These are phyloP conservation scores for Buphagus erythrorhynchus DNA, from an alignment of 2,797 vertebrate species.

Conservation along the genomic window DNA sequence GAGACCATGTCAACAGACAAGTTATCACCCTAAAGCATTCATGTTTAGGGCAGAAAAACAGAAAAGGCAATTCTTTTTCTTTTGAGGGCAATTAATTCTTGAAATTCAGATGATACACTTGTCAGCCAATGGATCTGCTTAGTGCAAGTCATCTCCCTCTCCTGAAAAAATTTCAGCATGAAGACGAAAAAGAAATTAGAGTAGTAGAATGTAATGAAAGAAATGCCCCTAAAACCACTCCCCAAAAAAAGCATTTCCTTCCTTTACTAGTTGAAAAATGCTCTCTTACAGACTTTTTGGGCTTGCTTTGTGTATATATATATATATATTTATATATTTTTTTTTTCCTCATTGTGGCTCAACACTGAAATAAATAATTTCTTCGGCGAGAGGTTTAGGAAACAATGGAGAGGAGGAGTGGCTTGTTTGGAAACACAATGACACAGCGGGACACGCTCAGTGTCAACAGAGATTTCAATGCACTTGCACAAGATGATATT, in stretches of 20 bases:
- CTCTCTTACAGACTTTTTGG: background rate
- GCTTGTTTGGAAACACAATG: conserved; percentile 62
- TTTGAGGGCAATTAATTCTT: background rate
- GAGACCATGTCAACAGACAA: background rate
- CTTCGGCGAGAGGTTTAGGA: background rate
- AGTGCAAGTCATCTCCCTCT: background rate
- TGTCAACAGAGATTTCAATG: conserved; percentile 59
- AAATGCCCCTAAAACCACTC: background rate
- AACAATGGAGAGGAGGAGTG: conserved; percentile 49
- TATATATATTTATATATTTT: background rate
- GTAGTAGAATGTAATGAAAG: background rate
- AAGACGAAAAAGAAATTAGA: background rate
- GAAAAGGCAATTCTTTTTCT: background rate
- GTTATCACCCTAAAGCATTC: background rate
- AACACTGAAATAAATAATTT: background rate
- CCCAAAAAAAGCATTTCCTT: background rate
- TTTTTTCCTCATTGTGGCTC: background rate
- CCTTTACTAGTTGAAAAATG: background rate
- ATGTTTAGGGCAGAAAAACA: background rate
- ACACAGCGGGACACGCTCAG: conserved; percentile 19
- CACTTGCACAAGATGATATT: conserved; percentile 52
- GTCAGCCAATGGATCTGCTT: background rate
- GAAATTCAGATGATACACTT: background rate
- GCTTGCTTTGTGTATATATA: background rate
- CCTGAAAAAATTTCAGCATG: background rate